Evolutionary conservation across 1,140 invertebrate species (phyloP), one percentile per base, ranked within the genome.

Genomic region (Amyelois transitella): DNA sequence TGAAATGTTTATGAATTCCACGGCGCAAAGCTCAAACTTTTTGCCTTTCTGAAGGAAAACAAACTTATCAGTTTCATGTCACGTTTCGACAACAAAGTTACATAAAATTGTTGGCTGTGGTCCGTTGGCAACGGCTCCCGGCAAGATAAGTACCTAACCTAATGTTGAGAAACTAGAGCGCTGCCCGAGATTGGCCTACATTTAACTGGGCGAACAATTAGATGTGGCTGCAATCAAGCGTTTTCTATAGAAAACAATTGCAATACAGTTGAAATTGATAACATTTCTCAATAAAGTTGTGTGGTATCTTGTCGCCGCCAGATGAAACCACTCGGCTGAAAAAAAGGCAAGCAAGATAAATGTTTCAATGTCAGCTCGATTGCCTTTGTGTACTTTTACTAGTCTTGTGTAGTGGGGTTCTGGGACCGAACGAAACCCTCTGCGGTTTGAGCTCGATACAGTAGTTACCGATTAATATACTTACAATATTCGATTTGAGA

Each of bases 11-110:
- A n/a, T n/a, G n/a, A n/a, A n/a, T n/a, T n/a, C n/a, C n/a, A n/a
- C n/a, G n/a, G n/a, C n/a, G n/a, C n/a, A n/a, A n/a, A n/a, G n/a
- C n/a, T n/a, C n/a, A n/a, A n/a, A 1, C 45, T 51, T 44, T 18
- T 47, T 48, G 21, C 14, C 43, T 32, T 48, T 22, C 6, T 1
- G 6, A 43, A 19, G 48, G 64, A 64, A 70, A 68, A 67, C 66
- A 71, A 65, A 69, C 59, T 66, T 71, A 69, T 71, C 67, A 75
- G 74, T 81, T 76, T 74, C 71, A 68, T 61, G 64, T 69, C 69
- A 77, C 71, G 69, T 77, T 80, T 82, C 80, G 65, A 77, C 74
- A 83, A 78, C 76, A 77, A 76, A 77, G 79, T 83, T 83, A 82
- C 72, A 79, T 84, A 82, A 83, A 80, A 71, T 63, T 58, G 68